A percentile compares a stretch with the other conserved stretches of the same genome.
These are phyloP conservation scores for Caenorhabditis sp. DNA, from an alignment of 2,888 invertebrate species.

Conservation along the genomic window DNA sequence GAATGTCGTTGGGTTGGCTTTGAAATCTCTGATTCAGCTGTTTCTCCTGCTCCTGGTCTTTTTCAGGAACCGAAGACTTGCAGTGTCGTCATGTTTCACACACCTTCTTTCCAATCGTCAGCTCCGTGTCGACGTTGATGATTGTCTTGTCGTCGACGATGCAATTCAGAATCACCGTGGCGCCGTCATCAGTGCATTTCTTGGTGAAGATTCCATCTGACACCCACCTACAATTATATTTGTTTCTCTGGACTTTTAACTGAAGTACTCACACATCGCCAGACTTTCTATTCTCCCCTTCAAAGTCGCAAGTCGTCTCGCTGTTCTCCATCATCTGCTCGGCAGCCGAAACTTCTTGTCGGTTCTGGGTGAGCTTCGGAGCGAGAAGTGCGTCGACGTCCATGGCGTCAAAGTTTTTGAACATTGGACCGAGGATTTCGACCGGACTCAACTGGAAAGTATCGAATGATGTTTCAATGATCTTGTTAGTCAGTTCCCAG, in stretches of 20 bases:
- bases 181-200: slow-evolving; percentile 74
- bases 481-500: too few species aligned
- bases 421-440: slow-evolving; percentile 70
- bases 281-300: slow-evolving; percentile 48
- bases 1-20: too few species aligned
- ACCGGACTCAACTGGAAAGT: slow-evolving; percentile 68
- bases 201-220: slow-evolving; percentile 75
- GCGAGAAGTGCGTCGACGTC: slow-evolving; percentile 48
- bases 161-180: slow-evolving; percentile 73
- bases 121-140: slow-evolving; percentile 69
- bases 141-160: slow-evolving; percentile 73
- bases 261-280: slow-evolving; percentile 60
- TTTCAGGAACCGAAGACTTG: too few species aligned
- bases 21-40: slow-evolving; percentile 29
- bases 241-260: too few species aligned
- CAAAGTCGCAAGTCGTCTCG: slow-evolving; percentile 58
- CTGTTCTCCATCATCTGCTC: slow-evolving; percentile 56
- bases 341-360: slow-evolving; percentile 49
- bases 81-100: too few species aligned
- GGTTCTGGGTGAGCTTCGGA: neutral
- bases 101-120: slow-evolving; percentile 73
- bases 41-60: too few species aligned
- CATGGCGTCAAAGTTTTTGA: slow-evolving; percentile 57
- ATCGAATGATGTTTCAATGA: too few species aligned
- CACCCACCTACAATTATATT: too few species aligned